These are phyloP conservation scores for Drosophila busckii DNA, from an alignment of 1,140 invertebrate species.

Conservation along the genomic window DNA sequence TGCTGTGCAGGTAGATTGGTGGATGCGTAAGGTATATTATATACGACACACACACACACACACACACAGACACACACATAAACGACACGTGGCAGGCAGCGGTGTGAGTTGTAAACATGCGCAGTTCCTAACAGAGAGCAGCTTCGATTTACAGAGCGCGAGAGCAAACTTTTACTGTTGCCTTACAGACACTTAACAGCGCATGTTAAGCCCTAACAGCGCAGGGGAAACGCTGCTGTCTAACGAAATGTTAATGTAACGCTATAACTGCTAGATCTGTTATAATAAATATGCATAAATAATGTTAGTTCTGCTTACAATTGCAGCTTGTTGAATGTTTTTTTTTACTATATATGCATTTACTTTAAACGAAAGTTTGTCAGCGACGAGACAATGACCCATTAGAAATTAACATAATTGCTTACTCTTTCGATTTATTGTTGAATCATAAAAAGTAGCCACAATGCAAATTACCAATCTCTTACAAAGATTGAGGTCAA, in stretches of 20 bases:
- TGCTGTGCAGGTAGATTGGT: conserved; percentile 78
- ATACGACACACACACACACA: conserved; percentile 51
- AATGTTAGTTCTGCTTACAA: conserved; percentile 50
- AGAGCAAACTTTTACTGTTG: conserved; percentile 7
- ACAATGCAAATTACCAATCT: too few species aligned
- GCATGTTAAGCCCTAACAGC: conserved; percentile 18
- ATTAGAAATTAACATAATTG: conserved; percentile 71
- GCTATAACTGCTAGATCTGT: conserved; percentile 1
- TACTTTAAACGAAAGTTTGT: conserved; percentile 6
- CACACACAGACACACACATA: conserved; percentile 1
- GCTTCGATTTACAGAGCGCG: conserved; percentile 2
- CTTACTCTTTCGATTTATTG: conserved; percentile 62
- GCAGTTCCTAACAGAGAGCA: conserved; percentile 19
- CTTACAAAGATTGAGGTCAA: too few species aligned
- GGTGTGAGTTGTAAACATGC: conserved; percentile 52
- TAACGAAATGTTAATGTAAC: conserved; percentile 6
- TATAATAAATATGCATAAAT: conserved; percentile 43
- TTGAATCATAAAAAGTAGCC: too few species aligned
- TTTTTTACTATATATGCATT: conserved; percentile 1
- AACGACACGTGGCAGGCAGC: conserved; percentile 45
- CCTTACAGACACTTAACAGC: background rate
- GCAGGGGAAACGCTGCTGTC: conserved; percentile 48
- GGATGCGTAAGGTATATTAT: conserved; percentile 78
- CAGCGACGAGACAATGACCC: conserved; percentile 58
- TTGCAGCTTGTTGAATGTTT: conserved; percentile 23